Conservation (phyloP, 1,140 invertebrate genomes). For the Rhopalosiphum padi region DNA sequence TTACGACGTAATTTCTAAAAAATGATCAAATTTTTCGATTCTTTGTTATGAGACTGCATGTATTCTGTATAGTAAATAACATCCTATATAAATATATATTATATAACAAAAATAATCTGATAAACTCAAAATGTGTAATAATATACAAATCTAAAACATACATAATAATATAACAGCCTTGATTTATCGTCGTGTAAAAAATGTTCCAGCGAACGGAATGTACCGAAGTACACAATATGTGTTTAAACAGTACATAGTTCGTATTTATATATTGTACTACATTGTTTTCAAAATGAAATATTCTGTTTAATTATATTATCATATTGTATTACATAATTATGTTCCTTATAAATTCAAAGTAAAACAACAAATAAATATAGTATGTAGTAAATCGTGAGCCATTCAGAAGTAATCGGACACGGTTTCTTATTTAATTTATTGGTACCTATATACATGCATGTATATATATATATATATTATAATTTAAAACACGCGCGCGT, state of each 20-base stretch:
- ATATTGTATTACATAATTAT: constrained; percentile 15
- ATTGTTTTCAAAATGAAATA: constrained; percentile 25
- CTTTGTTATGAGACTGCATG: too few relatives aligned
- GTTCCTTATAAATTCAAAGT: background rate
- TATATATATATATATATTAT: background rate
- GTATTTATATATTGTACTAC: background rate
- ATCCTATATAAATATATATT: too few relatives aligned
- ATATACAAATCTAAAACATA: background rate
- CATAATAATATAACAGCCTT: background rate
- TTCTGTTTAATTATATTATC: background rate
- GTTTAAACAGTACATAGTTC: background rate
- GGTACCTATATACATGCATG: background rate
- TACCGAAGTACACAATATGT: background rate
- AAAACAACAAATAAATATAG: background rate
- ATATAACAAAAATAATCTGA: too few relatives aligned
- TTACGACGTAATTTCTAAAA: too few relatives aligned
- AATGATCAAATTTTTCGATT: too few relatives aligned
- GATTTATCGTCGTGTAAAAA: background rate
- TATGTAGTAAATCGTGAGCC: background rate
- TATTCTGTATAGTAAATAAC: too few relatives aligned
- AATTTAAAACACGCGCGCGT: background rate
- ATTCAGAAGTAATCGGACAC: constrained; percentile 23
- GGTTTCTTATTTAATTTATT: constrained; percentile 22
- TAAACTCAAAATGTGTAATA: too few relatives aligned
- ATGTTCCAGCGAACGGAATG: background rate